phyloP scores from a whole-genome alignment of 2,113 vertebrate species.

The Amphiprion ocellaris region DNA sequence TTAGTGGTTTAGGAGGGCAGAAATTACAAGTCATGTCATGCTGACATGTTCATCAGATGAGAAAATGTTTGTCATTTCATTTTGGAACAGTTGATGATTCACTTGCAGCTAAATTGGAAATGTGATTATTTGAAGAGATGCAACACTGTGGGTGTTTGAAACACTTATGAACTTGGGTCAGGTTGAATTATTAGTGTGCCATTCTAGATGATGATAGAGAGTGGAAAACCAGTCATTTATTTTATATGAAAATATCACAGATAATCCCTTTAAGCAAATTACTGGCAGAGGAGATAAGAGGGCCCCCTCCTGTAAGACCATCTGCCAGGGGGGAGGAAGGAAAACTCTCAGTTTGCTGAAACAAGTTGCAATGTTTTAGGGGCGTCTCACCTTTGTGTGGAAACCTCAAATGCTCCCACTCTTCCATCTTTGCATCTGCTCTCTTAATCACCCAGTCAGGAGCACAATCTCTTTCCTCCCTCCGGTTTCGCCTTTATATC shows the following conservation, averaged over 20 bases:
- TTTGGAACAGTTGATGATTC: neutral
- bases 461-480: neutral
- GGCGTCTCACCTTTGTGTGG: neutral
- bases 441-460: conserved; percentile 1
- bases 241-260: conserved; percentile 24
- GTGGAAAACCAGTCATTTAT: conserved; percentile 20
- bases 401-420: neutral
- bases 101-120: conserved; percentile 1
- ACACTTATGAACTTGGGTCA: no score
- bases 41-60: no score
- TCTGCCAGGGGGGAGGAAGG: conserved; percentile 29
- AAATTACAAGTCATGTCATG: no score
- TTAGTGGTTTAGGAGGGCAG: no score
- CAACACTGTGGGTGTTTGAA: neutral
- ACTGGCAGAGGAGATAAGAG: conserved; percentile 42
- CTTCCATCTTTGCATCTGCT: neutral
- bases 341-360: neutral
- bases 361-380: neutral
- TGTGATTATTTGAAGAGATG: neutral
- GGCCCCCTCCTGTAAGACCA: conserved; percentile 24
- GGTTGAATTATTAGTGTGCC: neutral
- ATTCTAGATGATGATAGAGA: neutral
- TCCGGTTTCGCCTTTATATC: neutral
- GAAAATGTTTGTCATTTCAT: neutral
- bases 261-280: conserved; percentile 28